Evolutionary conservation across 2,888 invertebrate genomes (phyloP).

Genomic region (Phortica okadai): DNA sequence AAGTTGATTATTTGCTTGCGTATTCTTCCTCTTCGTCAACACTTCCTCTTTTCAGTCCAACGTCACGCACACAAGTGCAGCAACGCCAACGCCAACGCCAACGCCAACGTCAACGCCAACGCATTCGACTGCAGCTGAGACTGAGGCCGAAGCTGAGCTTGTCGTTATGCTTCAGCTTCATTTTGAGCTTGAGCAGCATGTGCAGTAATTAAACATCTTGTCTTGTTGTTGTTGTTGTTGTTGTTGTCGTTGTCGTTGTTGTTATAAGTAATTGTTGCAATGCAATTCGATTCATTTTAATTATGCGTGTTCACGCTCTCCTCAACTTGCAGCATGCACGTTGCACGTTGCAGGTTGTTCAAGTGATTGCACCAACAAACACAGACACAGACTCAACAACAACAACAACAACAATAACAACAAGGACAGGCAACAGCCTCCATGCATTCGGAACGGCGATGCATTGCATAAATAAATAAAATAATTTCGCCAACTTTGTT

Average conservation of each 20-base stretch:
- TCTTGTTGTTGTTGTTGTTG: conserved; percentile 21
- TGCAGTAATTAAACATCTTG: conserved; percentile 45
- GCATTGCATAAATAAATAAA: conserved; percentile 16
- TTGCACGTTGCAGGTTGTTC: conserved; percentile 28
- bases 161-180: not conserved
- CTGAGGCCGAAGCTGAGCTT: too few species aligned
- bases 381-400: conserved; percentile 35
- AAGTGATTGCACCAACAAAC: conserved; percentile 39
- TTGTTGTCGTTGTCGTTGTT: conserved; percentile 24
- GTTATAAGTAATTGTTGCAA: conserved; percentile 37
- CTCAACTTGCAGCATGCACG: not conserved
- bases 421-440: not conserved
- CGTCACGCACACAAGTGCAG: too few species aligned
- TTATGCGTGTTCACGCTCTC: conserved; percentile 50
- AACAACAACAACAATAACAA: not conserved
- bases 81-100: too few species aligned
- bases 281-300: conserved; percentile 55
- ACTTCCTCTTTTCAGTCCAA: too few species aligned
- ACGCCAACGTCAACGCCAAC: too few species aligned
- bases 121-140: too few species aligned
- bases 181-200: not conserved
- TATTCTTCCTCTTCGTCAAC: too few species aligned
- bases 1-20: too few species aligned
- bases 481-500: not conserved
- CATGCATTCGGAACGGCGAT: not conserved